A percentile compares a stretch with the other conserved stretches of the same genome.
Evolutionary conservation across 2,888 invertebrate species (phyloP).

Genomic region (Caenorhabditis uteleia): DNA sequence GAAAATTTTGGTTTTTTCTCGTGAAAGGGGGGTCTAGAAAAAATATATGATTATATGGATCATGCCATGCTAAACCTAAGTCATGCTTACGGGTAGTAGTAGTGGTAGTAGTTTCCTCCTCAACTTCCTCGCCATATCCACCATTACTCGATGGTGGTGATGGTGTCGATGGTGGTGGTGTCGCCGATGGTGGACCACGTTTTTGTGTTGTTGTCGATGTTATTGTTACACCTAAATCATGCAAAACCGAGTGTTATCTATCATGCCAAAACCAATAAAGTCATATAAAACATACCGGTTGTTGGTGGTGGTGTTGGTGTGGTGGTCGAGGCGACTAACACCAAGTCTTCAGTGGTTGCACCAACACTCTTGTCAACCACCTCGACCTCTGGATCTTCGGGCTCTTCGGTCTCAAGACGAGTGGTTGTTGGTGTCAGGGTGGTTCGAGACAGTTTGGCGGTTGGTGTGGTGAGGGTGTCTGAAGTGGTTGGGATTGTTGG

Average conservation of each 20-base stretch:
- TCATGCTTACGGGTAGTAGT: neutral
- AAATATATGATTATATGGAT: neutral
- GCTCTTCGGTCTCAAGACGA: too few species aligned
- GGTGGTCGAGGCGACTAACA: neutral
- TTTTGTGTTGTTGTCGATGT: conserved; percentile 6
- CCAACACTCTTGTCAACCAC: conserved; percentile 7
- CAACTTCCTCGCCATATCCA: conserved; percentile 25
- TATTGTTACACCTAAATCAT: neutral
- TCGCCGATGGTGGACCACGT: conserved; percentile 32
- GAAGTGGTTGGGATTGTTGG: neutral
- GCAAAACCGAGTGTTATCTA: neutral
- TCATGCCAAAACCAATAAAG: neutral
- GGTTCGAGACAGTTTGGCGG: neutral
- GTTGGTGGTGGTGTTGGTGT: neutral
- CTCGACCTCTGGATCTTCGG: too few species aligned
- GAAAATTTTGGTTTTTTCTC: neutral
- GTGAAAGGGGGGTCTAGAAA: neutral
- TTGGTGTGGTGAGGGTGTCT: neutral
- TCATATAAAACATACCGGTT: neutral
- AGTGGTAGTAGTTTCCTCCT: conserved; percentile 1
- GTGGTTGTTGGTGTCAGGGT: neutral
- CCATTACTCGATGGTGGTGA: conserved; percentile 3
- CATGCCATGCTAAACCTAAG: conserved; percentile 1
- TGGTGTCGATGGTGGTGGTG: too few species aligned
- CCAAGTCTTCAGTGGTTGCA: neutral